Percentiles rank a stretch among this genome's conserved stretches.
Evolutionary conservation across 1,140 invertebrate species (phyloP).

Genomic region (Drosophila saltans): DNA sequence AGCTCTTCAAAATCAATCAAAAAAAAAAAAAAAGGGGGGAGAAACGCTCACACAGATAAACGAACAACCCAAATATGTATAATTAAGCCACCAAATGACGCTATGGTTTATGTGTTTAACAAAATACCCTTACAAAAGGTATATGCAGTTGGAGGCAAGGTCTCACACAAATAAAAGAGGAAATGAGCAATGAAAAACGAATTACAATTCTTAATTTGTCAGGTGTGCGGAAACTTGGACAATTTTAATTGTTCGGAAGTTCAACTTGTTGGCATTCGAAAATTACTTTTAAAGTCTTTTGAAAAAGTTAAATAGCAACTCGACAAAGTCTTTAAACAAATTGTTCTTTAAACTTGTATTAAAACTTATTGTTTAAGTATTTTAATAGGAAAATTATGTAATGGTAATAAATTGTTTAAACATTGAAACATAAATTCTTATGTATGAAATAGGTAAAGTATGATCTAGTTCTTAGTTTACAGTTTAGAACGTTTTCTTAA

Average conservation of each 20-base stretch:
- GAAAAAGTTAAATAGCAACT: background rate
- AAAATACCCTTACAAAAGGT: background rate
- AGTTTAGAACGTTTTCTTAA: no score
- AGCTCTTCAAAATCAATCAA: slow-evolving; percentile 37
- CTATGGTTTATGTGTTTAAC: background rate
- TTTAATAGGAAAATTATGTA: no score
- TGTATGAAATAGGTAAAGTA: no score
- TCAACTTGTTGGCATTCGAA: background rate
- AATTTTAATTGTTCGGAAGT: background rate
- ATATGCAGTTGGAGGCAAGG: background rate
- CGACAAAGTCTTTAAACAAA: background rate
- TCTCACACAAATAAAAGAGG: background rate
- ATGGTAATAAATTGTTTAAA: no score
- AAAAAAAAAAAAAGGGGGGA: background rate
- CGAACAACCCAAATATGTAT: background rate
- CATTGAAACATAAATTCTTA: no score
- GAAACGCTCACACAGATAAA: background rate
- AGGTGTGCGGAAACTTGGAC: background rate
- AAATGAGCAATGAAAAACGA: background rate
- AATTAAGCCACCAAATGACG: background rate
- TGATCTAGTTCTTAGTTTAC: no score
- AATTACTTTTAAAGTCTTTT: background rate
- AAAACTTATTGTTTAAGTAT: no score
- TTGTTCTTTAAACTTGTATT: no score
- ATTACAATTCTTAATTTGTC: background rate